These are phyloP conservation scores for Drosophila auraria DNA, from an alignment of 1,140 invertebrate genomes.

Conservation along the genomic window DNA sequence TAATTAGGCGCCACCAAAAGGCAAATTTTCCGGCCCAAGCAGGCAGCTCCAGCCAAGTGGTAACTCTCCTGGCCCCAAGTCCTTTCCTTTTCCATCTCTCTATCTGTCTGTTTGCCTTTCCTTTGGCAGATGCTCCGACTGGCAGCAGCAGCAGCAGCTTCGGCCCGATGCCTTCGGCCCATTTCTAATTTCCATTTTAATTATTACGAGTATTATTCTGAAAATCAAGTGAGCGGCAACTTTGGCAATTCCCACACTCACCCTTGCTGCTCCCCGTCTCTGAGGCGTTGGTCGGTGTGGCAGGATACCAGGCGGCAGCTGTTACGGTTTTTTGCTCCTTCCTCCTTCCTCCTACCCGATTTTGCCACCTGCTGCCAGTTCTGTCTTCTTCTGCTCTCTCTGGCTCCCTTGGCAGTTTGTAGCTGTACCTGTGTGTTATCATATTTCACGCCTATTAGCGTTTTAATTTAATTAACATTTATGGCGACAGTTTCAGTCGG, in stretches of 20 bases:
- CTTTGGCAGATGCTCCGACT: conserved; percentile 63
- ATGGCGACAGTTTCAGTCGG: conserved; percentile 74
- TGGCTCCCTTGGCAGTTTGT: conserved; percentile 3
- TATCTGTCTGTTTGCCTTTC: conserved; percentile 40
- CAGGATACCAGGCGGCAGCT: conserved; percentile 51
- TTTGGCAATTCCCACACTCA: conserved; percentile 44
- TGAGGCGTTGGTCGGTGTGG: conserved; percentile 13
- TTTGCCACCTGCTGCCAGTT: conserved; percentile 25
- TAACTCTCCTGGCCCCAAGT: conserved; percentile 9
- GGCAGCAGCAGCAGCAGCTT: conserved; percentile 22
- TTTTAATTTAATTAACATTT: conserved; percentile 83
- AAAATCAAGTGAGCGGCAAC: conserved; percentile 76
- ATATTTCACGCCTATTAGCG: conserved; percentile 82
- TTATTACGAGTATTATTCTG: conserved; percentile 79
- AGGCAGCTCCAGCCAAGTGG: conserved; percentile 48
- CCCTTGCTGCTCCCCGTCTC: neutral
- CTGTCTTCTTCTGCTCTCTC: conserved; percentile 1
- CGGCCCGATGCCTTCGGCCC: conserved; percentile 45
- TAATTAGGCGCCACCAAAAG: conserved; percentile 79
- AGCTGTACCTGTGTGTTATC: conserved; percentile 65
- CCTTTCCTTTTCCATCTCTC: neutral
- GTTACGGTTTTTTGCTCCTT: conserved; percentile 59
- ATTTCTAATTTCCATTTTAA: conserved; percentile 81
- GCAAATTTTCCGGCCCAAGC: conserved; percentile 60
- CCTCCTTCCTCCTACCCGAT: conserved; percentile 18